Base-by-base conservation (phyloP, 2,888 invertebrate genomes). In the Octonoba sinensis region DNA sequence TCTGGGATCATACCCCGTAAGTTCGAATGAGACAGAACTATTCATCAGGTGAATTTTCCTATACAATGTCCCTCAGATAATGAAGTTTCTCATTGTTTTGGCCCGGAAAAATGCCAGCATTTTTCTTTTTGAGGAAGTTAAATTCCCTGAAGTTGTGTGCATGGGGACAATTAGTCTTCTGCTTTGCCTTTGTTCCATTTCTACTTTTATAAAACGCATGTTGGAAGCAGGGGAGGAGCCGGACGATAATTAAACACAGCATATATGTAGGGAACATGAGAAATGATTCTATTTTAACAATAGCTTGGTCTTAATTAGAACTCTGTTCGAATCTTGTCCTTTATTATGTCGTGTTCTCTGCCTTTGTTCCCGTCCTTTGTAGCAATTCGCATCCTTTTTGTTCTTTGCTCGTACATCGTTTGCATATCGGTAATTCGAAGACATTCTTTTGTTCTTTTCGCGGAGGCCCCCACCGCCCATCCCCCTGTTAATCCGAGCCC, bases 381-480 rank as follows among this genome's bases (percentile, higher is more conserved):
- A 64, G 64, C 79, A 73, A 79, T 73, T 72, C 51, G 49, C 46
- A 24, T 54, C 47, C 36, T 49, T 54, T 79, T 79, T 79, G 79
- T 79, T 73, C 79, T 73, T 62, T 44, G 18, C 16, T 46, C 44
- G 76, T 54, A 73, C 79, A 79, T 79, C 79, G 73, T 79, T 79
- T 79, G 73, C 79, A 79, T 79, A 79, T 79, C 77, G 79, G 36
- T 79, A 73, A 79, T 79, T 79, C 79, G 73, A 73, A 36, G 71
- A 72, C 72, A 57, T 71, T 78, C 70, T 79, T 78, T 72, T 65
- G 47, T 57, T 70, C 46, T 27, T 59, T 62, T 44, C 16, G 36
- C 36, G 36, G 36, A 36, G 36, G 36, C 64, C 64, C n/a, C 64
- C n/a, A 13, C 6, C 15, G 8, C 27, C 1, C 49, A 36, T 4